These are phyloP conservation scores for Danio jaintianensis DNA, from an alignment of 2,797 vertebrate species.

Conservation along the genomic window DNA sequence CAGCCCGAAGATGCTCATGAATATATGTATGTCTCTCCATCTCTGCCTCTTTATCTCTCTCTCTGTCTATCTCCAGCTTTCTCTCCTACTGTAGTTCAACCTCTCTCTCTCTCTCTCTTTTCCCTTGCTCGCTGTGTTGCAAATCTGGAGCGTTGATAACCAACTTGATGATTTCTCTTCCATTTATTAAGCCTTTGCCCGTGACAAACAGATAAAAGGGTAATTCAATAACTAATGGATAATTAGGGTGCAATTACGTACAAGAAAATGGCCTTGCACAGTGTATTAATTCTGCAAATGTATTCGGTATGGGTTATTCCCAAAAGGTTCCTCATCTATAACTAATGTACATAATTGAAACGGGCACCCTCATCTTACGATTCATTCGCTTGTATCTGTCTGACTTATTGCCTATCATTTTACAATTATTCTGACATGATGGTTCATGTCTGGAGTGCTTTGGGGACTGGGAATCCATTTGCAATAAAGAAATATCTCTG, in stretches of 20 bases:
- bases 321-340: slow-evolving; percentile 76
- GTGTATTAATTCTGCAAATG: slow-evolving; percentile 78
- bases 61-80: slow-evolving; percentile 24
- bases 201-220: slow-evolving; percentile 83
- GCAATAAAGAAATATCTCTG: slow-evolving; percentile 21
- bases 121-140: slow-evolving; percentile 56
- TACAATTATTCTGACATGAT: slow-evolving; percentile 73
- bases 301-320: slow-evolving; percentile 74
- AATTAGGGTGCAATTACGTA: slow-evolving; percentile 83
- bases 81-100: neutral
- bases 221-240: slow-evolving; percentile 85
- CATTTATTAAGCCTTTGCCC: slow-evolving; percentile 74
- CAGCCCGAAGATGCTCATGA: slow-evolving; percentile 58
- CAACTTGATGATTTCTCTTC: slow-evolving; percentile 77
- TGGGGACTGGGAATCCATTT: slow-evolving; percentile 58
- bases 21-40: slow-evolving; percentile 61
- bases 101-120: slow-evolving; percentile 50
- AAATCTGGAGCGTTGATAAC: slow-evolving; percentile 75
- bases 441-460: slow-evolving; percentile 18
- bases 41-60: slow-evolving; percentile 41
- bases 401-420: slow-evolving; percentile 76
- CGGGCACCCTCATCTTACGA: slow-evolving; percentile 78
- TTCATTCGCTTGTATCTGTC: slow-evolving; percentile 74
- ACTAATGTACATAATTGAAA: slow-evolving; percentile 81
- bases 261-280: slow-evolving; percentile 77